Evolutionary conservation across 2,888 invertebrate species (phyloP), one percentile per base, ranked within the genome.

Genomic region (Magallana nippona): DNA sequence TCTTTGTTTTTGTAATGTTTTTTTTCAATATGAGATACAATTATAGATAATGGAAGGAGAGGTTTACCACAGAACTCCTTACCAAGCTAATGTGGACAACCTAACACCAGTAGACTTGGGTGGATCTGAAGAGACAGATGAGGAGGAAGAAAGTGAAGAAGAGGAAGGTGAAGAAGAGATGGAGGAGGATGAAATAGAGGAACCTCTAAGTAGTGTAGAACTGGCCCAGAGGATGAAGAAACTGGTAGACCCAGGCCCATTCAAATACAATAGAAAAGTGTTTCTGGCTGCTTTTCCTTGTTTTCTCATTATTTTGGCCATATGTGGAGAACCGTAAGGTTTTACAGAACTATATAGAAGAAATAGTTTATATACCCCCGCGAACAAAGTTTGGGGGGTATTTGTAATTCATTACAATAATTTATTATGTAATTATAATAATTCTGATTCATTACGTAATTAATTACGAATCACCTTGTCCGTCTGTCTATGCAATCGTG

Each of bases 321-420:
- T 93, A 15, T 90, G 90, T 60, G 93, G 93, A 71, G 93, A 93
- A 89, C 88, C 90, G 93, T 93, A 88, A 89, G 92, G 44, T 44
- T 44, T 44, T 44, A 44, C 44, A 44, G 0, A 44, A 44, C 44
- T 44, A 27, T 27, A 44, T 44, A 44, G 44, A 44, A 5, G 44
- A 44, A 44, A 44, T 44, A 8, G 44, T 8, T 8, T 44, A n/a
- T n/a, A n/a, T n/a, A n/a, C n/a, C n/a, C n/a, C n/a, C n/a, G n/a
- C n/a, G n/a, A n/a, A n/a, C n/a, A n/a, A n/a, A n/a, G n/a, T n/a
- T n/a, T n/a, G n/a, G n/a, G n/a, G n/a, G n/a, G n/a, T n/a, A n/a
- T n/a, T n/a, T n/a, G n/a, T n/a, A n/a, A n/a, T n/a, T n/a, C n/a
- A n/a, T n/a, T n/a, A n/a, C n/a, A n/a, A n/a, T n/a, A n/a, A n/a